phyloP scores from a whole-genome alignment of 2,888 invertebrate species.

The Sisyra nigra region DNA sequence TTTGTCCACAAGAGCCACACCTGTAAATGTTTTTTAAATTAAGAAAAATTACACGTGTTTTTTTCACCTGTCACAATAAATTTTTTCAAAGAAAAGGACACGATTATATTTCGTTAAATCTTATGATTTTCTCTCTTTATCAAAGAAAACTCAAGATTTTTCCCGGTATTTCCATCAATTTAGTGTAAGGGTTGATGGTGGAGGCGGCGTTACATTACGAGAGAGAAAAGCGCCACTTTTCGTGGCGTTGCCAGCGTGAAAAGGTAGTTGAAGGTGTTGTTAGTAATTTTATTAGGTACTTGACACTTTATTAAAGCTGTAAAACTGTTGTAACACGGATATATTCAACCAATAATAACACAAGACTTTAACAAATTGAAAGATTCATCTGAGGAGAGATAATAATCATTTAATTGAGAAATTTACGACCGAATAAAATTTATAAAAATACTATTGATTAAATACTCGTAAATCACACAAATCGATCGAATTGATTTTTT shows the following conservation, averaged over 20 bases:
- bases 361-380: constrained; percentile 4
- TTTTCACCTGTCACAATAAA: no score
- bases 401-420: no score
- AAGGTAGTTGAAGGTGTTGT: neutral
- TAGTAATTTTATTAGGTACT: constrained; percentile 8
- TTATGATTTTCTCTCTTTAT: neutral
- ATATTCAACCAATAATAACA: constrained; percentile 4
- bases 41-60: no score
- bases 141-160: neutral
- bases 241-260: neutral
- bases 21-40: no score
- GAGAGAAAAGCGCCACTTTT: neutral
- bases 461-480: no score
- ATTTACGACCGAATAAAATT: no score
- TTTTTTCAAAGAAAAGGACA: no score
- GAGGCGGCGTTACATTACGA: neutral
- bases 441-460: no score
- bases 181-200: neutral
- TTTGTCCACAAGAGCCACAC: no score
- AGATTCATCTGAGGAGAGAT: neutral
- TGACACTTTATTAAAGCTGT: constrained; percentile 8
- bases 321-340: constrained; percentile 2
- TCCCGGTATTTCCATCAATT: neutral
- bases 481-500: no score
- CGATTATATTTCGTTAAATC: no score